Evolutionary conservation across 2,113 vertebrate species (phyloP).

Genomic region (Silurus glanis): DNA sequence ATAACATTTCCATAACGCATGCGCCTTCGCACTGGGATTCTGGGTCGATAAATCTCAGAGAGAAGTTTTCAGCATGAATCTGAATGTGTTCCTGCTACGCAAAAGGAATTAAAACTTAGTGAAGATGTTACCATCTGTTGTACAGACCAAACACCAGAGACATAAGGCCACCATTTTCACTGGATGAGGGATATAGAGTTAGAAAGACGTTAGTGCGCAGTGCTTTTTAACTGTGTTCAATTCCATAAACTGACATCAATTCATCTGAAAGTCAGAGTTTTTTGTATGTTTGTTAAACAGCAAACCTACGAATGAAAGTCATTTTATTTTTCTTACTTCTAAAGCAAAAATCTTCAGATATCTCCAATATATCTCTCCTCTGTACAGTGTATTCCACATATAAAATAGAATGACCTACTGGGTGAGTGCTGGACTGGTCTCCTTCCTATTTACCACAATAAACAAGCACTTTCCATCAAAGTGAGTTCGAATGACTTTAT

Average conservation of each 20-base stretch:
- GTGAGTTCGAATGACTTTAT: not conserved
- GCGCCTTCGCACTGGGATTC: conserved; percentile 16
- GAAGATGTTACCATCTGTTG: conserved; percentile 47
- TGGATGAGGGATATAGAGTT: not conserved
- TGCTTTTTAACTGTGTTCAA: not conserved
- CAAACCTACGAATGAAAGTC: not conserved
- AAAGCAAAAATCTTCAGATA: not conserved
- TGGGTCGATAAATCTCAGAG: conserved; percentile 47
- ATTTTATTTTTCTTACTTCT: not conserved
- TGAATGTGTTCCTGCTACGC: conserved; percentile 8
- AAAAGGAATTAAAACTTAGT: conserved; percentile 42
- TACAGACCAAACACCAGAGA: conserved; percentile 21
- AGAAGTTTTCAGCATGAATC: conserved; percentile 43
- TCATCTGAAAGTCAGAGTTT: not conserved
- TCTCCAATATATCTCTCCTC: not conserved
- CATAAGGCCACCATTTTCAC: conserved; percentile 1
- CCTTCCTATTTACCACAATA: not conserved
- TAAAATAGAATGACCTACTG: not conserved
- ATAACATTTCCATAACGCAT: not conserved
- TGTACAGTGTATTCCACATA: not conserved
- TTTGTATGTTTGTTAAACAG: not conserved
- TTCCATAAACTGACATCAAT: not conserved
- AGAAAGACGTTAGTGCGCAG: not conserved
- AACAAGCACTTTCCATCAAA: not conserved
- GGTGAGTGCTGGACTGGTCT: not conserved